Base-by-base conservation (phyloP, 2,888 invertebrate genomes). In the Trimorus sp. region DNA sequence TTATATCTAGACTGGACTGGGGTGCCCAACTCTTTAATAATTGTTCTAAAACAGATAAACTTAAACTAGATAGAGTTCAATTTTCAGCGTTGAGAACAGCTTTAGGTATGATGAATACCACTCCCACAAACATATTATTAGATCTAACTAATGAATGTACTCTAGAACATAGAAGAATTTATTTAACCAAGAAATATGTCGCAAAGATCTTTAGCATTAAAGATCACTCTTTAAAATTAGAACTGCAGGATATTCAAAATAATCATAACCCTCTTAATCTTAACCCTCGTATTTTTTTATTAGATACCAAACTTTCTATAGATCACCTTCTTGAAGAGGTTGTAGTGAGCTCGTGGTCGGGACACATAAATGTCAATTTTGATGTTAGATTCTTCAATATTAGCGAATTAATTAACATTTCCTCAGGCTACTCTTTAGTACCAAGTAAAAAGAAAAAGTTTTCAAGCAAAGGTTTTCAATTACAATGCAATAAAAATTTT, bases 1-100 rank as follows among this genome's bases (percentile, higher is more conserved):
- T 69, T 11, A 69, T 58, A 42, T 69, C 69, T 9, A 42, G 9
- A 14, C n/a, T 68, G 8, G 68, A 68, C 14, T 56, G 54, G 68
- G 65, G 53, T 14, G 7, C 11, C 7, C 63, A 63, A 38, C 26
- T 62, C 2, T 48, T 14, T 48, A 48, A 62, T 48, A 26, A 7
- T 11, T 62, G 62, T n/a, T 15, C 15, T n/a, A 62, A 45, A 62
- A 48, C 62, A 12, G 48, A 62, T 36, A 62, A 62, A 38, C 7
- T 26, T 14, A 48, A 62, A 36, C 7, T 62, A 9, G 62, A 62
- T 36, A 45, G 62, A 26, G 48, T 62, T 11, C 48, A 62, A 16
- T 38, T 38, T 26, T 48, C 62, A 11, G 45, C 62, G 11, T 11
- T 40, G 11, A 8, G 40, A 9, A 40, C 40, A 40, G 2, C 40